Percentiles rank a stretch among this genome's conserved stretches.
These are phyloP conservation scores for Cettia cetti DNA, from an alignment of 2,113 vertebrate genomes.

Conservation along the genomic window DNA sequence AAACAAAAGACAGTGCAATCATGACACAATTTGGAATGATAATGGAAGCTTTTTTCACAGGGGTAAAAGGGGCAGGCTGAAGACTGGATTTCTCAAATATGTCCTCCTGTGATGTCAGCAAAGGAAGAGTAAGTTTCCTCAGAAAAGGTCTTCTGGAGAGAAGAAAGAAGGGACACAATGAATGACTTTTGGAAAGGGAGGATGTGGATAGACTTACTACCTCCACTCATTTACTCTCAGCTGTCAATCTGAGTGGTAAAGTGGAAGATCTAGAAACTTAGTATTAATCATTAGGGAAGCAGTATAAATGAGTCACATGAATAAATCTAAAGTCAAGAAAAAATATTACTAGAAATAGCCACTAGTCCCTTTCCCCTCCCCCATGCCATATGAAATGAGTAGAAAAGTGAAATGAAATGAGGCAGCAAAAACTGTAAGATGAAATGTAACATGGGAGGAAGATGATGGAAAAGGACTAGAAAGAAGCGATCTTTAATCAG, in stretches of 20 bases:
- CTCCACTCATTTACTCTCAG: background rate
- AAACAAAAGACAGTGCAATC: background rate
- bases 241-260: background rate
- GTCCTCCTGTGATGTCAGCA: background rate
- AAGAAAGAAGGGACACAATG: background rate
- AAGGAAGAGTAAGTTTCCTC: background rate
- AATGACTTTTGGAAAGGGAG: background rate
- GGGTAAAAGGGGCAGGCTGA: background rate
- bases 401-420: background rate
- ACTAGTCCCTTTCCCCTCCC: background rate
- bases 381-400: background rate
- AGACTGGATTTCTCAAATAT: background rate
- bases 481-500: background rate
- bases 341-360: background rate
- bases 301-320: background rate
- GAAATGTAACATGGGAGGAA: background rate
- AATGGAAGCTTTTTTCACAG: background rate
- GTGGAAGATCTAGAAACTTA: background rate
- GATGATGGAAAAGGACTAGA: background rate
- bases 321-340: background rate
- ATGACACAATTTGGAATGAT: background rate
- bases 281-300: background rate
- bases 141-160: background rate
- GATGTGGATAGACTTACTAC: background rate
- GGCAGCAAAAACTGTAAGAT: background rate